Evolutionary conservation across 1,140 invertebrate genomes (phyloP).

Genomic region (Brachionus sp.): DNA sequence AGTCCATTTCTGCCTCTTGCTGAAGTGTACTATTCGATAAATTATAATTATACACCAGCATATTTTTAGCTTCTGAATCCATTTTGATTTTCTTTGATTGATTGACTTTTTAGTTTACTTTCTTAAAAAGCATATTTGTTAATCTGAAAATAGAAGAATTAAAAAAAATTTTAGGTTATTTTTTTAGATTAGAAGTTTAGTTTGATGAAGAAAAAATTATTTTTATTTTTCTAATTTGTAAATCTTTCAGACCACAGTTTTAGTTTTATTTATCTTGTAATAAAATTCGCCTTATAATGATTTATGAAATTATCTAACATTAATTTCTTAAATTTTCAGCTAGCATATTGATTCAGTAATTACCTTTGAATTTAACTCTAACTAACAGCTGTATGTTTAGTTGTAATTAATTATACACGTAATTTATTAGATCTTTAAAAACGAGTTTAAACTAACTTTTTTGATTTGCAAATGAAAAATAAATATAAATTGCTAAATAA

Average conservation of each 20-base stretch:
- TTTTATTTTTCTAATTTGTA: not conserved
- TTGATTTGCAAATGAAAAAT: not conserved
- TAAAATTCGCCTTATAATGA: not conserved
- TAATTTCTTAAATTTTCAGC: not conserved
- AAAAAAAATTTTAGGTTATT: not conserved
- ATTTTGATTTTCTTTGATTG: not conserved
- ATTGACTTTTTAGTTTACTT: not conserved
- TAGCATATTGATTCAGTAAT: not conserved
- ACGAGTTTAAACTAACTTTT: not conserved
- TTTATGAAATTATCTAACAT: slow-evolving; percentile 2
- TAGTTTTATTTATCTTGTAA: not conserved
- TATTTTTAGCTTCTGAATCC: not conserved
- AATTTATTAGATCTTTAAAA: not conserved
- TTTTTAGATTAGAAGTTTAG: too few relatives aligned
- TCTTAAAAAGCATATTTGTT: not conserved
- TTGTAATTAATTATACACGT: not conserved
- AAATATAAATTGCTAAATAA: not conserved
- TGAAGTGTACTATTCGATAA: not conserved
- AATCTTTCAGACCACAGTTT: not conserved
- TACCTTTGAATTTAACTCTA: not conserved
- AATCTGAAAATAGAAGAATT: not conserved
- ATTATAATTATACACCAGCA: not conserved
- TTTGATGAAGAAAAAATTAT: too few relatives aligned
- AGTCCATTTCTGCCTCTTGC: not conserved
- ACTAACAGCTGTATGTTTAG: not conserved